Conservation (phyloP, 1,140 invertebrate genomes). For the Cheumatopsyche charites region DNA sequence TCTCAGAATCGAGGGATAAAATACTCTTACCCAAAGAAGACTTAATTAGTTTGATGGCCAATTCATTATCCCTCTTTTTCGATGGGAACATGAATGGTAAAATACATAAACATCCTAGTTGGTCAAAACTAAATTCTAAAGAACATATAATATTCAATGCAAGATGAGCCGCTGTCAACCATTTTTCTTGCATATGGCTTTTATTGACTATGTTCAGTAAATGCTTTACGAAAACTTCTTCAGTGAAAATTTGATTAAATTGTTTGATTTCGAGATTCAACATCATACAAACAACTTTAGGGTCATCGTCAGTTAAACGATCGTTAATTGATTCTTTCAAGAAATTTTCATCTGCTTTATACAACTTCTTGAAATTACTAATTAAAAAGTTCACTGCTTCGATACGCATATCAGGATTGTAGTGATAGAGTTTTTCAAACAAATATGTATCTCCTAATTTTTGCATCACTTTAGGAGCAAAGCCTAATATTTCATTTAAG, state of each 20-base stretch:
- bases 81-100: constrained; percentile 67
- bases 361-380: constrained; percentile 60
- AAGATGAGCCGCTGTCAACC: constrained; percentile 55
- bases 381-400: constrained; percentile 66
- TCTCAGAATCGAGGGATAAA: constrained; percentile 51
- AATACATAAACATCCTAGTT: constrained; percentile 58
- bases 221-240: constrained; percentile 49
- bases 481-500: constrained; percentile 58
- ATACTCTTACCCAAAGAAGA: constrained; percentile 61
- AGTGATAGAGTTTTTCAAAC: constrained; percentile 72
- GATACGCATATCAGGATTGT: constrained; percentile 65
- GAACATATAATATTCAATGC: constrained; percentile 57
- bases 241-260: constrained; percentile 56
- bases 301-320: constrained; percentile 65
- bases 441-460: constrained; percentile 62
- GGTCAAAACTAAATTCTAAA: constrained; percentile 53
- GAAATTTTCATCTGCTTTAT: constrained; percentile 60
- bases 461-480: constrained; percentile 61
- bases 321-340: constrained; percentile 64
- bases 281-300: constrained; percentile 61
- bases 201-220: constrained; percentile 51
- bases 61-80: constrained; percentile 56
- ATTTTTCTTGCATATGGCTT: constrained; percentile 45
- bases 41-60: constrained; percentile 59
- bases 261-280: constrained; percentile 56